Conservation (phyloP, 2,797 vertebrate species). For the Sarcophilus harrisii region DNA sequence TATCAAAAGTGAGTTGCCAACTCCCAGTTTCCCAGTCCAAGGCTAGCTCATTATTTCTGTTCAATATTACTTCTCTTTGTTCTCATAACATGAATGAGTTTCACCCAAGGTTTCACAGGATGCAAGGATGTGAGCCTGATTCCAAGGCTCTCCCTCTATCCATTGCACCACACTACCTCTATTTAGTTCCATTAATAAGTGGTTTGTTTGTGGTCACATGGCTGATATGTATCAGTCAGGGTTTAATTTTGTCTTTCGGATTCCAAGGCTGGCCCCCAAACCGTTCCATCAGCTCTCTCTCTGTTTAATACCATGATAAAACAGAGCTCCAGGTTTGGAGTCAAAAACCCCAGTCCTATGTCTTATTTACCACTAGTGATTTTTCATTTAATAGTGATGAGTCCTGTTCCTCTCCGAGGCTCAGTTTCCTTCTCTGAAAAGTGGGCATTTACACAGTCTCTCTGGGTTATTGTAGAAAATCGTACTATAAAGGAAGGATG, state of each 20-base stretch:
- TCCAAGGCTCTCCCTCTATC: neutral
- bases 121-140: neutral
- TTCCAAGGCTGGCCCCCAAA: neutral
- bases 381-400: neutral
- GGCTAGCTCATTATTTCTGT: neutral
- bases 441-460: neutral
- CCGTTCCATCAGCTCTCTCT: neutral
- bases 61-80: neutral
- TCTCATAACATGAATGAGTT: neutral
- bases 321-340: neutral
- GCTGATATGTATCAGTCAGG: neutral
- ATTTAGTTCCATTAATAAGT: neutral
- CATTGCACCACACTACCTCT: neutral
- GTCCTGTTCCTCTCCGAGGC: neutral
- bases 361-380: neutral
- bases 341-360: neutral
- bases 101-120: neutral
- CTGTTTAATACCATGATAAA: neutral
- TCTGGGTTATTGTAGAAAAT: conserved; percentile 16
- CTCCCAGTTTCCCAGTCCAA: neutral
- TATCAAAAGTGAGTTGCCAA: neutral
- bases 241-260: neutral
- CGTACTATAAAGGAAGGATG: neutral
- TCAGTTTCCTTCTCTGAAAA: neutral
- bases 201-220: neutral